These are phyloP conservation scores for Probaryconus sp. DNA, from an alignment of 1,140 invertebrate species.

Conservation along the genomic window DNA sequence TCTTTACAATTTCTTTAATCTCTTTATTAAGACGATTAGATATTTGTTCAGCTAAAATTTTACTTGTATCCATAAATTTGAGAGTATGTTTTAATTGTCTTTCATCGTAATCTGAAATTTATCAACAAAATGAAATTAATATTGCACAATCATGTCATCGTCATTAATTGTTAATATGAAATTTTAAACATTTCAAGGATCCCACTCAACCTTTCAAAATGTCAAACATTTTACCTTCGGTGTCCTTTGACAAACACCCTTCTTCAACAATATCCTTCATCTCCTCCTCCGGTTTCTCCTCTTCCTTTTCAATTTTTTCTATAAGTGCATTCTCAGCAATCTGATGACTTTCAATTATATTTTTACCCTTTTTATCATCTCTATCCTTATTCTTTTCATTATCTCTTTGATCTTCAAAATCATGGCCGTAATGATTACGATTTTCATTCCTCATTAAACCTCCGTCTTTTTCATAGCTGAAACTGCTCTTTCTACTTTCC, in stretches of 20 bases:
- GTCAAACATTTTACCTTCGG: too few species aligned
- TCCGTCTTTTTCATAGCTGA: not conserved
- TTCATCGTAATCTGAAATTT: conserved; percentile 14
- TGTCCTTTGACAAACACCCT: too few species aligned
- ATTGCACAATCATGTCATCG: too few species aligned
- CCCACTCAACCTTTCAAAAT: too few species aligned
- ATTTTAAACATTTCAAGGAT: too few species aligned
- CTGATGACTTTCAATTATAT: not conserved
- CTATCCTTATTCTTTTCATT: not conserved
- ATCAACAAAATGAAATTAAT: too few species aligned
- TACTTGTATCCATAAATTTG: conserved; percentile 22
- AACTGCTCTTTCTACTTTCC: not conserved
- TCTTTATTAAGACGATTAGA: conserved; percentile 30
- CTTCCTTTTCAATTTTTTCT: not conserved
- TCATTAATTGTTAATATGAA: too few species aligned
- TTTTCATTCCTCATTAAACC: conserved; percentile 10
- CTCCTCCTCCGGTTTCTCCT: not conserved
- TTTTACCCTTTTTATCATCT: not conserved
- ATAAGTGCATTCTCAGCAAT: too few species aligned
- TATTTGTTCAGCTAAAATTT: conserved; percentile 26
- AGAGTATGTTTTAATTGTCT: conserved; percentile 4
- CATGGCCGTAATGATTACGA: too few species aligned
- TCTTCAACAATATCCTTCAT: not conserved
- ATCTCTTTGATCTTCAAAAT: not conserved
- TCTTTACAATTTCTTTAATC: conserved; percentile 30